Evolutionary conservation across 2,797 vertebrate genomes (phyloP).

Genomic region (Halcyon chelicuti): DNA sequence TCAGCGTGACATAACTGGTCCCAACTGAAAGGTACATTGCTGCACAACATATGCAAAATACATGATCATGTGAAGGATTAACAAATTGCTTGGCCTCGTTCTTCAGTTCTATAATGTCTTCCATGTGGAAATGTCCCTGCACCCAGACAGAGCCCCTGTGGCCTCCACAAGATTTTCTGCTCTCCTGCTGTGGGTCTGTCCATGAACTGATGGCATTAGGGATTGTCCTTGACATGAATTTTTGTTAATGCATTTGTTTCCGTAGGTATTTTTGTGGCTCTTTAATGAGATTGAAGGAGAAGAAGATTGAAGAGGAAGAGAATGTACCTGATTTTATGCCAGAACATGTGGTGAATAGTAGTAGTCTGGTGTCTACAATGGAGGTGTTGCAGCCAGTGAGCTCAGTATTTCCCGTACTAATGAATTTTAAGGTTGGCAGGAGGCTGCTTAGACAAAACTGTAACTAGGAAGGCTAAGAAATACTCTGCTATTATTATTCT

Average conservation of each 20-base stretch:
- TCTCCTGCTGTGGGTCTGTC: not conserved
- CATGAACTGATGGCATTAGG: not conserved
- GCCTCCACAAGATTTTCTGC: not conserved
- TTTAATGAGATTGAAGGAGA: not conserved
- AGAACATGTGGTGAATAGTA: conserved; percentile 9
- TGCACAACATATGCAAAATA: conserved; percentile 41
- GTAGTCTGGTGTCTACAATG: conserved; percentile 2
- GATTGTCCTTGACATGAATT: not conserved
- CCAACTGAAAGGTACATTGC: conserved; percentile 38
- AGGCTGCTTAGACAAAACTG: not conserved
- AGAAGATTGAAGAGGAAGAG: not conserved
- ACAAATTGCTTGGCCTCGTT: conserved; percentile 17
- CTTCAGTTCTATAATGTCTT: conserved; percentile 29
- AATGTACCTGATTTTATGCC: not conserved
- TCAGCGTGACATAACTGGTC: not conserved
- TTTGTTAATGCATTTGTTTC: not conserved
- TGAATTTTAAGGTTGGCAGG: conserved; percentile 13
- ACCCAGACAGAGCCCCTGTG: not conserved
- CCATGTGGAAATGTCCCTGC: not conserved
- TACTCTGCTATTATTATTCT: not conserved
- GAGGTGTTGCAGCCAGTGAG: conserved; percentile 12
- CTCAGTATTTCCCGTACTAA: conserved; percentile 13
- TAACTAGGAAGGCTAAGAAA: conserved; percentile 10
- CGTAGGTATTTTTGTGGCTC: not conserved
- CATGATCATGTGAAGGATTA: not conserved